phyloP scores from a whole-genome alignment of 2,797 vertebrate species.

The Ciconia nigra region DNA sequence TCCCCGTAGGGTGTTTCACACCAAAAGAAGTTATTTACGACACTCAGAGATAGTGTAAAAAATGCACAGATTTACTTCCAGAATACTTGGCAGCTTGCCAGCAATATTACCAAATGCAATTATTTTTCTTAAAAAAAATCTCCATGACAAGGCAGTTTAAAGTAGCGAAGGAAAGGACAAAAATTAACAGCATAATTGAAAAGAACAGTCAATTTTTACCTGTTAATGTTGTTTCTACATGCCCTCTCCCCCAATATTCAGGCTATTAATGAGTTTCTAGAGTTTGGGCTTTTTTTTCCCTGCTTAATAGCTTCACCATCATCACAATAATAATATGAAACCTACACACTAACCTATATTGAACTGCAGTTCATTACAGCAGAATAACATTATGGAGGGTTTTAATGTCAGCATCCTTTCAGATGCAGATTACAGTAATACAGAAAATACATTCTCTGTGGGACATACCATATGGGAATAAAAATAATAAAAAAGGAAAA shows the following conservation, averaged over 20 bases:
- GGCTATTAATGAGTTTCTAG: background rate
- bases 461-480: background rate
- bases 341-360: background rate
- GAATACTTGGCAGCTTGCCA: background rate
- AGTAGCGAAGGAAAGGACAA: background rate
- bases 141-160: background rate
- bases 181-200: background rate
- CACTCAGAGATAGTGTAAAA: background rate
- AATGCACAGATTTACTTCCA: background rate
- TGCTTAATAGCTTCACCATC: background rate
- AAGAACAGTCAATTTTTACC: background rate
- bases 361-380: conserved; percentile 7
- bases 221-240: background rate
- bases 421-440: background rate
- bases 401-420: background rate
- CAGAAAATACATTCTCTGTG: background rate
- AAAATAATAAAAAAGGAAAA: background rate
- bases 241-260: background rate
- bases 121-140: background rate
- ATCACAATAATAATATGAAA: background rate
- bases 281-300: background rate
- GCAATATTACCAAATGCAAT: background rate
- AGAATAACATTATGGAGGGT: background rate
- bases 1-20: background rate
- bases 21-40: background rate